Evolutionary conservation across 2,888 invertebrate species (phyloP).

Genomic region (Diloba caeruleocephala): DNA sequence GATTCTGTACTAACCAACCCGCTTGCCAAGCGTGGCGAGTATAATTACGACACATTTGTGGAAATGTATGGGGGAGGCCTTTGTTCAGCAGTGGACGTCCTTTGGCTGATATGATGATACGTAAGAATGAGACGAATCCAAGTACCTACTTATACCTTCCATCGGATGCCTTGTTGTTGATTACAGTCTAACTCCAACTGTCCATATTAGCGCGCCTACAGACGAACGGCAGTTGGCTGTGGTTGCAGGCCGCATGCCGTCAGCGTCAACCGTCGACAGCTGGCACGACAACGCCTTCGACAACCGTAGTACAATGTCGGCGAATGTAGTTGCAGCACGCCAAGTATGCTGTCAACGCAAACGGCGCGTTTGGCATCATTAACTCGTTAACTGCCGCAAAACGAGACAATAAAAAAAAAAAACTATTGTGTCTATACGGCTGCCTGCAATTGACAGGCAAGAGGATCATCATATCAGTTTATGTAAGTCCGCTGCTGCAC

Average conservation of each 20-base stretch:
- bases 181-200: slow-evolving; percentile 15
- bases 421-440: too few relatives aligned
- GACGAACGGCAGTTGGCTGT: slow-evolving; percentile 17
- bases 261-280: slow-evolving; percentile 29
- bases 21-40: too few relatives aligned
- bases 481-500: too few relatives aligned
- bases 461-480: too few relatives aligned
- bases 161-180: slow-evolving; percentile 1
- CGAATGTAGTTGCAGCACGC: neutral
- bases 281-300: neutral
- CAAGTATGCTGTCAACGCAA: neutral
- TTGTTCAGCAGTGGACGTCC: too few relatives aligned
- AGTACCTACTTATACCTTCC: slow-evolving; percentile 11
- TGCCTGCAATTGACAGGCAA: too few relatives aligned
- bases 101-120: too few relatives aligned
- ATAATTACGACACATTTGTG: too few relatives aligned
- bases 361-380: slow-evolving; percentile 1
- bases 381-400: neutral
- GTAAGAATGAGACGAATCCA: neutral
- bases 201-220: slow-evolving; percentile 16
- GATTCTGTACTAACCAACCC: too few relatives aligned
- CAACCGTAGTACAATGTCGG: neutral
- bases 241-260: slow-evolving; percentile 7
- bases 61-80: too few relatives aligned
- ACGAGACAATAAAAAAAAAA: too few relatives aligned